phyloP scores from a whole-genome alignment of 2,797 vertebrate genomes.

The Artibeus jamaicensis region DNA sequence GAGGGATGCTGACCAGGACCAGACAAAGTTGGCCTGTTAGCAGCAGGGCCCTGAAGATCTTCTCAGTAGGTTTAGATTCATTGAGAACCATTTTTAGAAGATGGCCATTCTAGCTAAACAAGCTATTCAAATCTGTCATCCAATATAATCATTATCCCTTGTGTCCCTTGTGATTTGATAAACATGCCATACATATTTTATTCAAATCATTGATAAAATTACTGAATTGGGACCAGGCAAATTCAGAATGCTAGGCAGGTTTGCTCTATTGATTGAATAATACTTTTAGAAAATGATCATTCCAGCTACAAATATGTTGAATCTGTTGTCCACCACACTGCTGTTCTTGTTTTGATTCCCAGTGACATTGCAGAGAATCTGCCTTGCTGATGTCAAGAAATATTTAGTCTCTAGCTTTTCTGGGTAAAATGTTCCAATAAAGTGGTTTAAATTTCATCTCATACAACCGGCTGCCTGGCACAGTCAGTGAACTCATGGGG shows the following conservation, averaged over 20 bases:
- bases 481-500: background rate
- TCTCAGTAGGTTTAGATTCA: background rate
- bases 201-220: slow-evolving; percentile 1
- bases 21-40: background rate
- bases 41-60: background rate
- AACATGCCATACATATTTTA: background rate
- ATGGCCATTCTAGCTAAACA: background rate
- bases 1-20: background rate
- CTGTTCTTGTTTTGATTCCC: background rate
- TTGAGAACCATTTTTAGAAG: background rate
- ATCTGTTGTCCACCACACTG: background rate
- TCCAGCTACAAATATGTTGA: background rate
- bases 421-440: background rate
- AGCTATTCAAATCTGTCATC: background rate
- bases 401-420: background rate
- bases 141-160: background rate
- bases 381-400: background rate
- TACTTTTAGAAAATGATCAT: background rate
- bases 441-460: background rate
- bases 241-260: background rate
- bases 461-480: background rate
- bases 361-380: background rate
- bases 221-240: background rate
- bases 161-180: background rate
- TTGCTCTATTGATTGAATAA: background rate